A percentile compares a stretch with the other conserved stretches of the same genome.
These are phyloP conservation scores for Hylaea fasciaria DNA, from an alignment of 2,888 invertebrate species.

Conservation along the genomic window DNA sequence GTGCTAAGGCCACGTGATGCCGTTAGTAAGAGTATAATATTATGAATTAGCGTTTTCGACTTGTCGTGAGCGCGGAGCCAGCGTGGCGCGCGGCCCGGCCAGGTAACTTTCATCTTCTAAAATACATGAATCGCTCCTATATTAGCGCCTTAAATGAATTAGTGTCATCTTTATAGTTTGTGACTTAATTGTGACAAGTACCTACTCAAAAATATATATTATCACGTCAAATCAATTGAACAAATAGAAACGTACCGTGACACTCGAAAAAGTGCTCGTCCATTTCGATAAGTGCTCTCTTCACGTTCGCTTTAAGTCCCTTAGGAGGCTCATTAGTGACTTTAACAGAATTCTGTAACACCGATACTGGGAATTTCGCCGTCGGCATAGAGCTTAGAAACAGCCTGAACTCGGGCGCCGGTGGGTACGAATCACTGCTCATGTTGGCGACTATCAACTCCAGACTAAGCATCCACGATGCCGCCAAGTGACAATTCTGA, in stretches of 20 bases:
- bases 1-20: too few species aligned
- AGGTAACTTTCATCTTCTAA: too few species aligned
- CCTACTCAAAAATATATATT: too few species aligned
- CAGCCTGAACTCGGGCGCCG: slow-evolving; percentile 90
- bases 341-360: slow-evolving; percentile 96
- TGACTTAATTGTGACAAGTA: too few species aligned
- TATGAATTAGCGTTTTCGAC: too few species aligned
- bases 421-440: slow-evolving; percentile 86
- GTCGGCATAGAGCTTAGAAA: slow-evolving; percentile 96
- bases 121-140: too few species aligned
- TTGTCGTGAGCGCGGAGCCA: too few species aligned
- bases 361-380: slow-evolving; percentile 93
- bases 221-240: not conserved
- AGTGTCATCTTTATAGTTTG: not conserved
- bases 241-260: slow-evolving; percentile 81
- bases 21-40: too few species aligned
- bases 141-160: too few species aligned
- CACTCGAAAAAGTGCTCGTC: slow-evolving; percentile 92
- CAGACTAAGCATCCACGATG: slow-evolving; percentile 95
- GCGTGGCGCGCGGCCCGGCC: too few species aligned
- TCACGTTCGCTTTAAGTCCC: slow-evolving; percentile 94
- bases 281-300: slow-evolving; percentile 92
- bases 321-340: slow-evolving; percentile 98
- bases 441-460: slow-evolving; percentile 91
- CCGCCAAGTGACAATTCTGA: slow-evolving; percentile 97